Conservation (phyloP, 2,797 vertebrate species). For the Lemur catta region DNA sequence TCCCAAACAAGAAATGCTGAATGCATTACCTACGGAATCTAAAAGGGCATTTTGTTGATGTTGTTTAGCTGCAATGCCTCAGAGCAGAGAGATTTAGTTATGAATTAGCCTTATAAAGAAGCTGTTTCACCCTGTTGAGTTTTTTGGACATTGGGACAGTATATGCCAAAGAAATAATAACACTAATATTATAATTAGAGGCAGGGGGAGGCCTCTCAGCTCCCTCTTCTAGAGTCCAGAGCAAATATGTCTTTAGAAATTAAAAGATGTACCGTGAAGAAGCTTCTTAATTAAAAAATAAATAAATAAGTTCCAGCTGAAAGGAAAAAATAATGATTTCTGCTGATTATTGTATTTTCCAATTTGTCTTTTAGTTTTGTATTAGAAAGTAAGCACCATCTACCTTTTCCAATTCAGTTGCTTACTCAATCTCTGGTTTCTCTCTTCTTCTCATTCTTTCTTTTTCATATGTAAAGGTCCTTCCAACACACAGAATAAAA, state of each 20-base stretch:
- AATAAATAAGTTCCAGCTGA: neutral
- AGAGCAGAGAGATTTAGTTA: neutral
- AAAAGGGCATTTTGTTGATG: neutral
- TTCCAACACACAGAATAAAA: neutral
- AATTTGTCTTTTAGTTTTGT: neutral
- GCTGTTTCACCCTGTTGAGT: neutral
- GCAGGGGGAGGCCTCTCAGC: rapidly evolving
- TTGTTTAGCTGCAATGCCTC: neutral
- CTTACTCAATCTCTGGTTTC: neutral
- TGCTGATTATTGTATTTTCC: neutral
- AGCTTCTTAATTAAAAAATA: neutral
- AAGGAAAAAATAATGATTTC: neutral
- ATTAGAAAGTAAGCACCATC: neutral
- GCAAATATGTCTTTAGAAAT: neutral
- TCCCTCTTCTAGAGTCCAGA: neutral
- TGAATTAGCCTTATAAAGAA: neutral
- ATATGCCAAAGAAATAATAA: neutral
- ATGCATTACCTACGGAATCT: neutral
- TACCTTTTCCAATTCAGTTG: neutral
- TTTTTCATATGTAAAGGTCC: neutral
- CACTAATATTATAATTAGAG: neutral
- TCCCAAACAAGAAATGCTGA: neutral
- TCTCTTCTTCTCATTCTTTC: neutral
- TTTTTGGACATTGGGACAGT: neutral
- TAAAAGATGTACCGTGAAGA: neutral